Evolutionary conservation across 2,113 vertebrate genomes (phyloP), one percentile per base, ranked within the genome.

Genomic region (Mus musculus): DNA sequence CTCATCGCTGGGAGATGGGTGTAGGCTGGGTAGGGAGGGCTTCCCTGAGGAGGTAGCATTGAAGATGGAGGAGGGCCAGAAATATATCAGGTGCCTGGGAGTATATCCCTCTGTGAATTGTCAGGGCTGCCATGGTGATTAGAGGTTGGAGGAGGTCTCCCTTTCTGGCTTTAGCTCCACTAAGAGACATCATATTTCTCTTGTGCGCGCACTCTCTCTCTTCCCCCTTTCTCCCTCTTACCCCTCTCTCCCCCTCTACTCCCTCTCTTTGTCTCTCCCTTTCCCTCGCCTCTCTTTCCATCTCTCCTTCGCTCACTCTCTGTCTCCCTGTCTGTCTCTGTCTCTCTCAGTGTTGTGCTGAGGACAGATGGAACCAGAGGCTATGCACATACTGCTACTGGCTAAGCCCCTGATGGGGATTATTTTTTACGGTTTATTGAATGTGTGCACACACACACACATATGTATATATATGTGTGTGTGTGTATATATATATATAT

Each of bases 41-140:
- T 82, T 89, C 90, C 46, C 24, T n/a, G 82, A 67, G 90, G 67
- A 92, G 39, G 67, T n/a, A 46, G 65, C 69, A 56, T 30, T 67
- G 95, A 84, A 42, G 63, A 11, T 49, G 10, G 28, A 26, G 67
- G 91, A 46, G 46, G 67, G 65, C 20, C 7, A 42, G 24, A 20
- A 56, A 54, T 72, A 39, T 4, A 1, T 46, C 87, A n/a, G 42
- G 54, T 42, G 46, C 46, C 67, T 85, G 9, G 28, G n/a, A 89
- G 63, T 42, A 46, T 91, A 26, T 46, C 8, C n/a, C 49, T 14
- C 12, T 49, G 87, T 59, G 82, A 52, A 12, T 39, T 52, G 30
- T 59, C 6, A 16, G 67, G n/a, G 36, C 42, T 71, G 75, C 6
- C 14, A 14, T 7, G n/a, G 49, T 20, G 17, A 20, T 2, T 19